A percentile compares a stretch with the other conserved stretches of the same genome.
Evolutionary conservation across 2,888 invertebrate species (phyloP).

Genomic region (Dyspetes luteomarginatus): DNA sequence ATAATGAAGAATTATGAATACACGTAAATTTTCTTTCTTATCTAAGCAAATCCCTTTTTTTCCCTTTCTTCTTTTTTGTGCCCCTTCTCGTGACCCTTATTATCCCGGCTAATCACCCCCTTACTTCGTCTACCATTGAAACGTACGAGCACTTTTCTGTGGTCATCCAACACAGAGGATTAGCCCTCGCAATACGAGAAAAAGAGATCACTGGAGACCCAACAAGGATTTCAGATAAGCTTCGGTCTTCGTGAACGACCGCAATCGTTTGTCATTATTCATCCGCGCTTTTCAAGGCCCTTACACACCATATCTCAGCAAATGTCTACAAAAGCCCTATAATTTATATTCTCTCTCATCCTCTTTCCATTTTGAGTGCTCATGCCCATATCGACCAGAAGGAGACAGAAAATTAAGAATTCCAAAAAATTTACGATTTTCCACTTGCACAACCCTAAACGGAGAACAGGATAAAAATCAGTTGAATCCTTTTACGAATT

Average conservation of each 20-base stretch:
- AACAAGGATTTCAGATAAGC: conserved; percentile 46
- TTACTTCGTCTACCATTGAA: background rate
- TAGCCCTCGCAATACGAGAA: conserved; percentile 21
- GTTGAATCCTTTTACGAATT: conserved; percentile 36
- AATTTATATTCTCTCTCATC: conserved; percentile 57
- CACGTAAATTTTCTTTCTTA: background rate
- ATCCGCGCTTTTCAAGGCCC: conserved; percentile 60
- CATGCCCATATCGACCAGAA: background rate
- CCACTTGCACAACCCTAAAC: background rate
- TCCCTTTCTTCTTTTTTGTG: background rate
- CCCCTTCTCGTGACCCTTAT: background rate
- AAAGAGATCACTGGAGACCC: conserved; percentile 29
- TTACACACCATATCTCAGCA: conserved; percentile 58
- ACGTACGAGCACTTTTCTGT: background rate
- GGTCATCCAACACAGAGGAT: conserved; percentile 46
- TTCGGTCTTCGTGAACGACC: conserved; percentile 9
- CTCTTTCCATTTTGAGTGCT: conserved; percentile 2
- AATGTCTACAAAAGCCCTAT: conserved; percentile 34
- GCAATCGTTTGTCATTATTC: conserved; percentile 57
- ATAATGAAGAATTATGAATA: conserved; percentile 11
- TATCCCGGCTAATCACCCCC: background rate
- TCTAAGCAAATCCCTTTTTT: conserved; percentile 21
- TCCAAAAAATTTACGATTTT: conserved; percentile 11
- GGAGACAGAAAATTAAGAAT: conserved; percentile 2
- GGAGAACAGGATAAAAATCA: conserved; percentile 31